Conservation (phyloP, 2,888 invertebrate species). For the Diaphora mendica region DNA sequence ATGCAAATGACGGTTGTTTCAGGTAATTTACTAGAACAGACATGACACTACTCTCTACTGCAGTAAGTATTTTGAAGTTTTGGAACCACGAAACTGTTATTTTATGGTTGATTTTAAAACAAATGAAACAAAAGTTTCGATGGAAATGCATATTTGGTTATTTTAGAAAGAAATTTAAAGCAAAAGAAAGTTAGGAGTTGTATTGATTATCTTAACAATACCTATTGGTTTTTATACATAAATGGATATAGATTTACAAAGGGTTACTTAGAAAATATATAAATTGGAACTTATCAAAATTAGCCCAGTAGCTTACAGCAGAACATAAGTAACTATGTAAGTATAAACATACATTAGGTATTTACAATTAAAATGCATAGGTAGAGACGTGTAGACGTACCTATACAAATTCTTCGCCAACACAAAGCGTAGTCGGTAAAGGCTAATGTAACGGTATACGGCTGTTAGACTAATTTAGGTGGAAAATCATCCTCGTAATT, state of each 20-base stretch:
- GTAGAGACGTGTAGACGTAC: neutral
- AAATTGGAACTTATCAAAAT: too few relatives aligned
- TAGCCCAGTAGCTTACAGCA: too few relatives aligned
- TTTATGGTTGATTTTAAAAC: neutral
- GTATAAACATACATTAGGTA: neutral
- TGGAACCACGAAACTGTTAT: neutral
- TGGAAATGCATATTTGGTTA: neutral
- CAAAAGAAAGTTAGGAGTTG: too few relatives aligned
- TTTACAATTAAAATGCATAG: neutral
- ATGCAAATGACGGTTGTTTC: conserved; percentile 30
- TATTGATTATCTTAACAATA: too few relatives aligned
- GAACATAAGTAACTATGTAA: too few relatives aligned
- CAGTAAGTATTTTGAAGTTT: conserved; percentile 1
- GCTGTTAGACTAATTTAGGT: conserved; percentile 78
- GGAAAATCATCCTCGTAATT: conserved; percentile 81
- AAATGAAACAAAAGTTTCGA: neutral
- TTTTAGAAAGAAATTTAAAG: too few relatives aligned
- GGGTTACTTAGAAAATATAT: too few relatives aligned
- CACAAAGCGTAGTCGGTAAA: conserved; percentile 40
- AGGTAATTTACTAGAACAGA: conserved; percentile 33
- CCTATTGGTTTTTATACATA: too few relatives aligned
- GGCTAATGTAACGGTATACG: conserved; percentile 64
- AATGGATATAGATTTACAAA: too few relatives aligned
- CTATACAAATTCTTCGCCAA: conserved; percentile 15
- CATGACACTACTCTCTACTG: neutral